Conservation (phyloP, 2,113 vertebrate species). For the Myodes glareolus region DNA sequence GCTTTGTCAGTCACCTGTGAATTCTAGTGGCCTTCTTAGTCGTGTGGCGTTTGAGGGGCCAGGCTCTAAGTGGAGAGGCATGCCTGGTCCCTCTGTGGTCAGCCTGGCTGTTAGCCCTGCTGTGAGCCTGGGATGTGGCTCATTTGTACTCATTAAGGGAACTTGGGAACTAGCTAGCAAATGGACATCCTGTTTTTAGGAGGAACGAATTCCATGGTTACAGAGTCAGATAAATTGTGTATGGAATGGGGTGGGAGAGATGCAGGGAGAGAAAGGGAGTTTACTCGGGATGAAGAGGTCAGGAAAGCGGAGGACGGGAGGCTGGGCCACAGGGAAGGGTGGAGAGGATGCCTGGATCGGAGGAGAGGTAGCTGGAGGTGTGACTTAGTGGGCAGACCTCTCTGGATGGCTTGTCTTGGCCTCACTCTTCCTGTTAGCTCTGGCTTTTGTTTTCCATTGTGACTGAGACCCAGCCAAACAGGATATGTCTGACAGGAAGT, state of each 20-base stretch:
- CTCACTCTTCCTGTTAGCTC: conserved; percentile 42
- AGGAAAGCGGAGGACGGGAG: not conserved
- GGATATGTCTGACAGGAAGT: conserved; percentile 74
- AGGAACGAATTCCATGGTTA: not conserved
- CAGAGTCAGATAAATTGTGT: not conserved
- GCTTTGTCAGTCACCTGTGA: not conserved
- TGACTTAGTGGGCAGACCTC: not conserved
- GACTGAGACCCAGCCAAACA: conserved; percentile 70
- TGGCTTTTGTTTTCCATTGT: conserved; percentile 62
- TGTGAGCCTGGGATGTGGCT: not conserved
- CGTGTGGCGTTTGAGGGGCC: not conserved
- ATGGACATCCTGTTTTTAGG: not conserved
- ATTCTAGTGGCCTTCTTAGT: not conserved
- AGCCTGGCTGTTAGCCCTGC: not conserved
- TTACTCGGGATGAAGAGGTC: not conserved
- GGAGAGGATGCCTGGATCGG: not conserved
- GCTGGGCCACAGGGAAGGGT: not conserved
- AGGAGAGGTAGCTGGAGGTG: not conserved
- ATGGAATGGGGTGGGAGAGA: not conserved
- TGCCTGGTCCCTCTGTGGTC: not conserved
- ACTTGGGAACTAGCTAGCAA: not conserved
- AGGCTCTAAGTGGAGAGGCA: not conserved
- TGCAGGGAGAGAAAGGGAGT: no score
- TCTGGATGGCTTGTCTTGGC: not conserved
- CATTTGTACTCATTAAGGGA: not conserved